A percentile compares a stretch with the other conserved stretches of the same genome.
Conservation (phyloP, 2,797 vertebrate species). For the Dryobates pubescens region DNA sequence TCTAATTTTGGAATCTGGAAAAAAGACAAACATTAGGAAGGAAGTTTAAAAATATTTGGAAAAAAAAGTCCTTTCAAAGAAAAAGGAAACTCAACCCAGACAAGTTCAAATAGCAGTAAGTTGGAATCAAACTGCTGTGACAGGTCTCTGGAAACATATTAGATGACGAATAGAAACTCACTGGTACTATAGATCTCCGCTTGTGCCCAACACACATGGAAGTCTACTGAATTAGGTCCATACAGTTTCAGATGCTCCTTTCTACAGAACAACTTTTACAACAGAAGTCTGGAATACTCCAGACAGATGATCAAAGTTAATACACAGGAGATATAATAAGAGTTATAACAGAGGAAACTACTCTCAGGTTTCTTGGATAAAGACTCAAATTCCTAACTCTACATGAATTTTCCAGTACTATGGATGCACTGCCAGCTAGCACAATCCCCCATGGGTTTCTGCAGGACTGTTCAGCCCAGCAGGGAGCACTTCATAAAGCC, state of each 20-base stretch:
- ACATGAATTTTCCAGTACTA: background rate
- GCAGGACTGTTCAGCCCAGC: background rate
- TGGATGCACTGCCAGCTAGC: background rate
- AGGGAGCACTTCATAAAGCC: background rate
- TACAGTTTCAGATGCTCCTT: background rate
- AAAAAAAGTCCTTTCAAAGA: conserved; percentile 38
- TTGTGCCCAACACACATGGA: background rate
- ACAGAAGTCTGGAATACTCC: background rate
- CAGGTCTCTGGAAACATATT: background rate
- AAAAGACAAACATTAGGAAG: conserved; percentile 72
- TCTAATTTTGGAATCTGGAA: conserved; percentile 75
- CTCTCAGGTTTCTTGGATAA: background rate
- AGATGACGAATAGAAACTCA: background rate
- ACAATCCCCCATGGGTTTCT: background rate
- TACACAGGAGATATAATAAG: background rate
- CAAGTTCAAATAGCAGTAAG: conserved; percentile 19
- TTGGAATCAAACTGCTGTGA: background rate
- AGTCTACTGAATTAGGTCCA: background rate
- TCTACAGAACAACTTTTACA: background rate
- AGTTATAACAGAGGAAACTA: background rate
- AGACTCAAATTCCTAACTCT: background rate
- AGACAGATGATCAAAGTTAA: background rate
- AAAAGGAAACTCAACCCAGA: conserved; percentile 52
- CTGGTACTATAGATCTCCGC: background rate
- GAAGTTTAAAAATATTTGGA: conserved; percentile 58